phyloP scores from a whole-genome alignment of 2,888 invertebrate species.

The Coelogynopora nodosa region DNA sequence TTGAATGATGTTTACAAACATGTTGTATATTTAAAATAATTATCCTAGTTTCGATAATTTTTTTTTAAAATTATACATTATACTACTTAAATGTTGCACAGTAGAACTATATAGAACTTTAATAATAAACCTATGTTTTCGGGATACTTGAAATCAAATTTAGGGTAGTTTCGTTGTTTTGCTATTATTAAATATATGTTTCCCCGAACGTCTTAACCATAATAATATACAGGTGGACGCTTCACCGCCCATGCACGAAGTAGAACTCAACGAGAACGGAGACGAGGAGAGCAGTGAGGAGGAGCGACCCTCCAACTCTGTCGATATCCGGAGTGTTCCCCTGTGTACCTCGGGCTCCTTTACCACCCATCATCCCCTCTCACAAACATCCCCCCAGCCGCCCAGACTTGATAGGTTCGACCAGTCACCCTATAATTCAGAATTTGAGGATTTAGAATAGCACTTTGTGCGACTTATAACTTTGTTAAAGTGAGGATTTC shows the following conservation, averaged over 20 bases:
- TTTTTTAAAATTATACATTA: too few species aligned
- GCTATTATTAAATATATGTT: too few species aligned
- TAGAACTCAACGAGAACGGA: background rate
- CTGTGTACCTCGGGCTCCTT: background rate
- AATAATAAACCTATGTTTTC: too few species aligned
- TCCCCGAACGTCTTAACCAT: too few species aligned
- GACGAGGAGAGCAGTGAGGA: background rate
- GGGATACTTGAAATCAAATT: too few species aligned
- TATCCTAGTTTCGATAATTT: too few species aligned
- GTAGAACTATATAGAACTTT: too few species aligned
- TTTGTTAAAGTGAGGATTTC: too few species aligned
- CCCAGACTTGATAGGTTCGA: background rate
- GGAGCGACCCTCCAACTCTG: background rate
- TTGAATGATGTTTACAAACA: too few species aligned
- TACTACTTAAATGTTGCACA: too few species aligned
- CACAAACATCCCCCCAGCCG: background rate
- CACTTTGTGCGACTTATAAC: background rate
- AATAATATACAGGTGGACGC: background rate
- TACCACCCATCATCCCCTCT: background rate
- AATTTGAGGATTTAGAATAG: background rate
- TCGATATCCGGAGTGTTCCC: background rate
- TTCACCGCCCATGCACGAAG: background rate
- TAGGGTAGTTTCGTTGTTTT: too few species aligned
- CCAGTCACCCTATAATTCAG: background rate
- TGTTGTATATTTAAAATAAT: too few species aligned